Conservation (phyloP, 2,113 vertebrate species). For the Amblyornis subalaris region DNA sequence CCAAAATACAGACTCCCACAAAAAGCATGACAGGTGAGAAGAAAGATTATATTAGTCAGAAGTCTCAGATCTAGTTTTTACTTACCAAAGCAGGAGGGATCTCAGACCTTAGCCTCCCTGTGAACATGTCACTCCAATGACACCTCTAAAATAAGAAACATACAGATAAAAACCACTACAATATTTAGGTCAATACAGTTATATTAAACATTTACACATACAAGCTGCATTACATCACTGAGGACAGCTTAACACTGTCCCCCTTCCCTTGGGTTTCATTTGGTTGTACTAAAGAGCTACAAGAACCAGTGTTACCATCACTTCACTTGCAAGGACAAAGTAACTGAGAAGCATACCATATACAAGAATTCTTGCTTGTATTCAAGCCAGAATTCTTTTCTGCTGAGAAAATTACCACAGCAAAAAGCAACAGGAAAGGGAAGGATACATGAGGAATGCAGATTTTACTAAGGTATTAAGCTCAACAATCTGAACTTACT, state of each 20-base stretch:
- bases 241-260: not conserved
- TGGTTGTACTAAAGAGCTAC: not conserved
- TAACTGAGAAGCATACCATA: not conserved
- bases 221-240: not conserved
- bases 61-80: not conserved
- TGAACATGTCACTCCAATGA: constrained; percentile 99
- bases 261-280: not conserved
- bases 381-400: not conserved
- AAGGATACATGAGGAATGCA: not conserved
- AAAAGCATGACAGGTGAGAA: not conserved
- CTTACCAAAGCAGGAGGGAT: constrained; percentile 94
- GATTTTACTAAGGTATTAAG: not conserved
- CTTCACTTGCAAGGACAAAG: not conserved
- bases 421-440: not conserved
- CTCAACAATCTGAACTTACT: not conserved
- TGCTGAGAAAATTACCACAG: not conserved
- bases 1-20: not conserved
- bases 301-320: not conserved
- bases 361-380: not conserved
- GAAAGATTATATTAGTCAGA: not conserved
- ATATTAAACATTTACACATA: not conserved
- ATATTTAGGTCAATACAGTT: not conserved
- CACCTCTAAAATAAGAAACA: constrained; percentile 78
- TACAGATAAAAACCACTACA: not conserved
- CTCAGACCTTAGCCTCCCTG: constrained; percentile 90